Conservation (phyloP, 30 jellyfish, hydroid and myxozoan species). For the Cassiopea andromeda region DNA sequence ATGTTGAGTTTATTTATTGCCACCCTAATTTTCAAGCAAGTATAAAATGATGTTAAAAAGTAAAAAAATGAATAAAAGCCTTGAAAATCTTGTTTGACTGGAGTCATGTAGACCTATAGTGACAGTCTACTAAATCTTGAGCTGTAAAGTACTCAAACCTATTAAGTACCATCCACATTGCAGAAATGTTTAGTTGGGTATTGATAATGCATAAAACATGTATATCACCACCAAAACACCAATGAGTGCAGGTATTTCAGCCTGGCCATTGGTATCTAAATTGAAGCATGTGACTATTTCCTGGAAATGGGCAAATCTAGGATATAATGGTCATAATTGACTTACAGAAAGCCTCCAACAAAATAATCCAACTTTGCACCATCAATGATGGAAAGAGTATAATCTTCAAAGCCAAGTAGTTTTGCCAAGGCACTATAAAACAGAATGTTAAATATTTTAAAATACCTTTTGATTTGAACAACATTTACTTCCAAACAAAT, state of each 20-base stretch:
- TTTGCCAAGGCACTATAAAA: slow-evolving; percentile 44
- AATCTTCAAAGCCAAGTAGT: slow-evolving; percentile 17
- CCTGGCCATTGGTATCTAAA: background rate
- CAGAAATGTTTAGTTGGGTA: too few relatives aligned
- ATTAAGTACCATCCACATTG: too few relatives aligned
- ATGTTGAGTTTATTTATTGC: background rate
- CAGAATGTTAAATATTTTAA: background rate
- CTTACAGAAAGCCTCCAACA: slow-evolving; percentile 71
- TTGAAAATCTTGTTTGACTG: too few relatives aligned
- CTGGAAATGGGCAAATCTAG: background rate
- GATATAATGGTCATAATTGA: background rate
- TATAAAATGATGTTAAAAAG: too few relatives aligned
- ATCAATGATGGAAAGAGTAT: slow-evolving; percentile 36
- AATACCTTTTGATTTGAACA: background rate
- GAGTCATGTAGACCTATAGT: too few relatives aligned
- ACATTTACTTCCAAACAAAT: background rate
- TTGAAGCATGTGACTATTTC: background rate
- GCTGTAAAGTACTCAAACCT: too few relatives aligned
- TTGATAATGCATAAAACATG: too few relatives aligned
- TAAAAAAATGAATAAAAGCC: too few relatives aligned
- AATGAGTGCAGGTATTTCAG: too few relatives aligned
- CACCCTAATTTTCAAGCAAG: background rate
- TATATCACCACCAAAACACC: too few relatives aligned
- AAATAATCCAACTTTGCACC: slow-evolving; percentile 64
- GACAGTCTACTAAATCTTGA: too few relatives aligned